Evolutionary conservation across 2,888 invertebrate species (phyloP).

Genomic region (Euplagia quadripunctaria): DNA sequence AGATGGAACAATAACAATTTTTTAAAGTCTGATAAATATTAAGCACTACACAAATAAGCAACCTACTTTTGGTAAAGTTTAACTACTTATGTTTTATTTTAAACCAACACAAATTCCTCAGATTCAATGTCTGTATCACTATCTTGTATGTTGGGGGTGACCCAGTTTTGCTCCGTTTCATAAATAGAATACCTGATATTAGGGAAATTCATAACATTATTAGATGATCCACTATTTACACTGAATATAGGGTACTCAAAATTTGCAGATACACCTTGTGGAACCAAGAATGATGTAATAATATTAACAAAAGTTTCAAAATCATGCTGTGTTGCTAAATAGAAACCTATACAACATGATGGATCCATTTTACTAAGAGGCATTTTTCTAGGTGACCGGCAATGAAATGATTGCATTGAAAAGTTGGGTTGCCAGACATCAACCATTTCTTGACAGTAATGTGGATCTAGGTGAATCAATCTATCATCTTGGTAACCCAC

Average conservation of each 20-base stretch:
- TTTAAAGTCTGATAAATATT: slow-evolving; percentile 32
- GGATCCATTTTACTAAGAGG: slow-evolving; percentile 96
- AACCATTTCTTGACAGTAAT: slow-evolving; percentile 97
- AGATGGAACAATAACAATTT: slow-evolving; percentile 41
- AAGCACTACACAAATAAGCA: slow-evolving; percentile 48
- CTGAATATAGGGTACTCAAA: slow-evolving; percentile 95
- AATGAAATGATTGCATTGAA: slow-evolving; percentile 93
- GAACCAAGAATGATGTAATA: slow-evolving; percentile 87
- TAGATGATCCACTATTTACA: slow-evolving; percentile 91
- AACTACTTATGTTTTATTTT: slow-evolving; percentile 52
- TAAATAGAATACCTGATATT: slow-evolving; percentile 86
- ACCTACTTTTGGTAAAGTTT: slow-evolving; percentile 38
- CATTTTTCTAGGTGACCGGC: slow-evolving; percentile 94
- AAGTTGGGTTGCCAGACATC: slow-evolving; percentile 94
- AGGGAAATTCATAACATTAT: slow-evolving; percentile 86
- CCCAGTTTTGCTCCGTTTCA: slow-evolving; percentile 85
- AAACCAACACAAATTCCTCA: slow-evolving; percentile 91
- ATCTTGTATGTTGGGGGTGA: slow-evolving; percentile 80
- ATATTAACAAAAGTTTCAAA: slow-evolving; percentile 92
- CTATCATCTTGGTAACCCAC: slow-evolving; percentile 97
- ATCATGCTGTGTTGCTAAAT: slow-evolving; percentile 91
- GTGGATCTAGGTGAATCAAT: slow-evolving; percentile 97
- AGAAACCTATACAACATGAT: slow-evolving; percentile 96
- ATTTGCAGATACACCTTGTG: slow-evolving; percentile 79
- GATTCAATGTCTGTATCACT: slow-evolving; percentile 90